These are phyloP conservation scores for Rynchops niger DNA, from an alignment of 2,113 vertebrate species.

Conservation along the genomic window DNA sequence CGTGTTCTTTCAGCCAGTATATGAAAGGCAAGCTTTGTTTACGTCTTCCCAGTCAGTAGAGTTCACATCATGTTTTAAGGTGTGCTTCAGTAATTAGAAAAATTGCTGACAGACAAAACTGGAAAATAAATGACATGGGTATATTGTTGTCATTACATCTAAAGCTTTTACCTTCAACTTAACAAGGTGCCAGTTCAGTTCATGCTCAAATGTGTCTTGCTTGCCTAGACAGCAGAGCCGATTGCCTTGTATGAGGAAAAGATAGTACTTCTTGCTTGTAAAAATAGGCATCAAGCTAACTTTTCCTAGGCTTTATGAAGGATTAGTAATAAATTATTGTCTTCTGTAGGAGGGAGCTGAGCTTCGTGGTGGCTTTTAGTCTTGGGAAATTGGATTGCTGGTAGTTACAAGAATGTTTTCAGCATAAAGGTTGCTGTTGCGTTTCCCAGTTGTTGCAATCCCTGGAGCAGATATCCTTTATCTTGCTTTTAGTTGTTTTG, in stretches of 20 bases:
- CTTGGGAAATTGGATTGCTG: not conserved
- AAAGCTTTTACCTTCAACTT: not conserved
- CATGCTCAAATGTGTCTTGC: not conserved
- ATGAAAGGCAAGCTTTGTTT: constrained; percentile 32
- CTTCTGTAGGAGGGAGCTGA: not conserved
- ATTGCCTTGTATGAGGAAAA: not conserved
- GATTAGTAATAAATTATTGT: not conserved
- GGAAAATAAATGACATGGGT: not conserved
- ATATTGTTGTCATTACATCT: not conserved
- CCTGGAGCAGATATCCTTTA: not conserved
- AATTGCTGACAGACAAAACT: constrained; percentile 6
- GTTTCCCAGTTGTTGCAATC: not conserved
- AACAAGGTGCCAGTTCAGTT: not conserved
- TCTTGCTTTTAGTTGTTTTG: not conserved
- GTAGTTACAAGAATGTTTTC: not conserved
- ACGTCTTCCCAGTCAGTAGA: not conserved
- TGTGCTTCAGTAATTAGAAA: constrained; percentile 36
- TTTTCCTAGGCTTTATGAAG: not conserved
- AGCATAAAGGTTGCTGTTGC: not conserved
- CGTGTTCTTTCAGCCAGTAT: not conserved
- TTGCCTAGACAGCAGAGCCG: not conserved
- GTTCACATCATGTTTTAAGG: not conserved
- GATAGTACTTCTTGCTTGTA: not conserved
- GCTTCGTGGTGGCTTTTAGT: not conserved
- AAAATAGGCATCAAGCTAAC: not conserved